These are phyloP conservation scores for Pluvialis apricaria DNA, from an alignment of 2,113 vertebrate genomes.

Conservation along the genomic window DNA sequence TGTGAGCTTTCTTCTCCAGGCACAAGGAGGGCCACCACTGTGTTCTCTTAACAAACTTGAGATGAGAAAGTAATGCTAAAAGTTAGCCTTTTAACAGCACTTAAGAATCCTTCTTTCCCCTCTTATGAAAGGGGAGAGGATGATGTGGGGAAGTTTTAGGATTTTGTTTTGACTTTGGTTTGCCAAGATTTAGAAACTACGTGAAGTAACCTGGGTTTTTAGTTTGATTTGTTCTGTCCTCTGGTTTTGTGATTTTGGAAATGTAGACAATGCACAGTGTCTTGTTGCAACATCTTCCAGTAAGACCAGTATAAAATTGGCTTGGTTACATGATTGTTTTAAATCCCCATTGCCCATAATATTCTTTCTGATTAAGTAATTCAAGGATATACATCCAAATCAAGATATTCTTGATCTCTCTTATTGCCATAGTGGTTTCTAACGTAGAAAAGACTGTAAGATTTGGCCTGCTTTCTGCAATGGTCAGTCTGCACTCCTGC, in stretches of 20 bases:
- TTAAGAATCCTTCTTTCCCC: not conserved
- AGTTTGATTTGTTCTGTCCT: not conserved
- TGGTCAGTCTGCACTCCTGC: not conserved
- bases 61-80: not conserved
- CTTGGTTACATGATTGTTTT: not conserved
- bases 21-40: not conserved
- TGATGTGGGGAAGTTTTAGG: not conserved
- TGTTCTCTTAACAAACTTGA: not conserved
- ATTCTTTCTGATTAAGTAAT: not conserved
- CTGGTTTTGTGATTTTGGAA: conserved; percentile 1
- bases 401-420: not conserved
- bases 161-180: not conserved
- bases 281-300: conserved; percentile 14
- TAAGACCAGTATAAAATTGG: not conserved
- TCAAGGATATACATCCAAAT: not conserved
- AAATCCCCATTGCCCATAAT: not conserved
- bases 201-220: not conserved
- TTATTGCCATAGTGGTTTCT: not conserved
- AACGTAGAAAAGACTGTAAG: not conserved
- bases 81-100: not conserved
- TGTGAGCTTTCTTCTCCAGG: not conserved
- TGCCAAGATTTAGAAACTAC: not conserved
- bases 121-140: not conserved
- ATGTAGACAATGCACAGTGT: not conserved
- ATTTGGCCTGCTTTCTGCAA: not conserved